These are phyloP conservation scores for Eumerus sabulonum DNA, from an alignment of 2,888 invertebrate genomes.

Conservation along the genomic window DNA sequence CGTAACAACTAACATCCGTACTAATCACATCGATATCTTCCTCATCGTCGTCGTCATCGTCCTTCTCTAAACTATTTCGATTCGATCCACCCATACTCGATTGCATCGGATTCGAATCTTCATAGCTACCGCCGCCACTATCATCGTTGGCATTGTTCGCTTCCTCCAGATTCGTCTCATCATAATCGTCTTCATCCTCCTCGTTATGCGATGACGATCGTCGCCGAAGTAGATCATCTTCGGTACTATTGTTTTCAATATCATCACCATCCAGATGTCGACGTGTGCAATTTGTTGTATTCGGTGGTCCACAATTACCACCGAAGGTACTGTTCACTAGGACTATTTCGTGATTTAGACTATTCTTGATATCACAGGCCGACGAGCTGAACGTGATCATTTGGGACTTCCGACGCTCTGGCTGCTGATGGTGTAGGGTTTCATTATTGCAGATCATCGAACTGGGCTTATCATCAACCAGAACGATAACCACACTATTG, in stretches of 20 bases:
- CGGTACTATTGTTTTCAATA: conserved; percentile 63
- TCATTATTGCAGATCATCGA: conserved; percentile 77
- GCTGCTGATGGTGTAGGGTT: conserved; percentile 72
- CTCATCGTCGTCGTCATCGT: conserved; percentile 78
- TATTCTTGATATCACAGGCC: conserved; percentile 78
- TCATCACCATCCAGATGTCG: conserved; percentile 77
- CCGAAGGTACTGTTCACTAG: conserved; percentile 71
- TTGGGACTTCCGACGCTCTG: conserved; percentile 77
- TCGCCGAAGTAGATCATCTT: conserved; percentile 74
- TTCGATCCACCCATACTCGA: conserved; percentile 77
- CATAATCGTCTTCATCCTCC: conserved; percentile 76
- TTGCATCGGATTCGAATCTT: conserved; percentile 78
- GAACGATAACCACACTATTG: conserved; percentile 78
- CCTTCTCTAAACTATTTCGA: conserved; percentile 78
- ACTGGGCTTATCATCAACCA: conserved; percentile 78
- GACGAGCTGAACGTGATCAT: conserved; percentile 77
- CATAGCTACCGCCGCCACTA: conserved; percentile 78
- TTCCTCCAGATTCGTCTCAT: conserved; percentile 77
- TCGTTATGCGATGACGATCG: conserved; percentile 72
- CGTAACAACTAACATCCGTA: conserved; percentile 78
- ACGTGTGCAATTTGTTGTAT: conserved; percentile 70
- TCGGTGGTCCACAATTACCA: conserved; percentile 41
- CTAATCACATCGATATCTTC: conserved; percentile 78
- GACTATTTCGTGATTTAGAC: conserved; percentile 77
- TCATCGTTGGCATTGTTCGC: conserved; percentile 78